These are phyloP conservation scores for Misgurnus anguillicaudatus DNA, from an alignment of 2,113 vertebrate species.

Conservation along the genomic window DNA sequence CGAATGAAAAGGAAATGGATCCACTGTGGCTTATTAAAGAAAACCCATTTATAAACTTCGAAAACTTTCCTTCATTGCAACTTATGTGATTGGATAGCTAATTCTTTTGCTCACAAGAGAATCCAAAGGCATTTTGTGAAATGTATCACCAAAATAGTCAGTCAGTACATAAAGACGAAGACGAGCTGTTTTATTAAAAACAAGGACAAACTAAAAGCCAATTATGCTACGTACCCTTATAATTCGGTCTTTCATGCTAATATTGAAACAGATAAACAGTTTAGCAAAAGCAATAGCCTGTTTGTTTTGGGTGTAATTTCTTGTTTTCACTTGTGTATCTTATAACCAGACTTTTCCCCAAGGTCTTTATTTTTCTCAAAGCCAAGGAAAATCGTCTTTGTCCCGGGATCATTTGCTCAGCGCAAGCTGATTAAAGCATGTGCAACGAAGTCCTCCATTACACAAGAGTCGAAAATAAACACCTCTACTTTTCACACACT, in stretches of 20 bases:
- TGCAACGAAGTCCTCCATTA: constrained; percentile 30
- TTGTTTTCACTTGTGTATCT: constrained; percentile 32
- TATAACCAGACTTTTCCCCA: constrained; percentile 19
- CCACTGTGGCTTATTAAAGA: constrained; percentile 33
- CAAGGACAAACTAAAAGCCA: neutral
- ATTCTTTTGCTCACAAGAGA: neutral
- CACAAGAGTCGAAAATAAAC: constrained; percentile 46
- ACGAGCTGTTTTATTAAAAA: too few relatives aligned
- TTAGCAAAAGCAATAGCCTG: constrained; percentile 3
- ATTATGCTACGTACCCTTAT: neutral
- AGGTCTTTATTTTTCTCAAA: constrained; percentile 26
- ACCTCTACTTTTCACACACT: constrained; percentile 39
- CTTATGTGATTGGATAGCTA: neutral
- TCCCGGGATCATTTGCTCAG: constrained; percentile 2
- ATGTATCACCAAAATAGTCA: too few relatives aligned
- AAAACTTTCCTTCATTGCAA: constrained; percentile 32
- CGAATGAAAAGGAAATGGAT: constrained; percentile 37
- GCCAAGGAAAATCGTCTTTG: constrained; percentile 15
- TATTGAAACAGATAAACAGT: constrained; percentile 22
- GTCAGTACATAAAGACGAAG: too few relatives aligned
- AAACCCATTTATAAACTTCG: constrained; percentile 32
- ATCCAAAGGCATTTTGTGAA: neutral
- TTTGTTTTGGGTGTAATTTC: constrained; percentile 41
- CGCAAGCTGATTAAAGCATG: constrained; percentile 35
- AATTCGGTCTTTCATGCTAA: neutral